A percentile compares a stretch with the other conserved stretches of the same genome.
Evolutionary conservation across 2,113 vertebrate species (phyloP).

Genomic region (Pyxicephalus adspersus): DNA sequence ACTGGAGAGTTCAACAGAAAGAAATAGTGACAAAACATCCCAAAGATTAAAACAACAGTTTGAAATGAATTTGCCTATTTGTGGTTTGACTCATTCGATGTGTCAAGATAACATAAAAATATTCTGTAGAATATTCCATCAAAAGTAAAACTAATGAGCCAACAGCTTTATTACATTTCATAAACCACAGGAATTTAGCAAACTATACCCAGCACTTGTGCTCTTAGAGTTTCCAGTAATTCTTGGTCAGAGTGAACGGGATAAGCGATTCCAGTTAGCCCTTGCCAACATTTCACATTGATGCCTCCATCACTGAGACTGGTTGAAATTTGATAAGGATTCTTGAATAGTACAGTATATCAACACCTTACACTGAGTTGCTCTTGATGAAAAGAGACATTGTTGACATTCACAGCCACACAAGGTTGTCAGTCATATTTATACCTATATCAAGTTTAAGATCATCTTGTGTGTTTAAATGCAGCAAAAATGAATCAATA

Average conservation of each 20-base stretch:
- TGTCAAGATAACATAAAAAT: no score
- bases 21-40: no score
- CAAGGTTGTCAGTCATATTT: background rate
- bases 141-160: background rate
- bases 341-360: slow-evolving; percentile 1
- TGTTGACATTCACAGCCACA: background rate
- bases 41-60: no score
- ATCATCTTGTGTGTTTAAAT: no score
- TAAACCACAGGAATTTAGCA: background rate
- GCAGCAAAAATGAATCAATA: no score
- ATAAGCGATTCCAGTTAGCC: background rate
- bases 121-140: background rate
- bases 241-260: background rate
- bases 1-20: no score
- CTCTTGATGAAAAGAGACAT: slow-evolving; percentile 6
- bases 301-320: background rate
- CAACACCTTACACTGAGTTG: background rate
- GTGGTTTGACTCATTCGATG: no score
- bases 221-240: background rate
- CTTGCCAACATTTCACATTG: background rate
- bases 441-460: no score
- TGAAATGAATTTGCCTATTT: no score
- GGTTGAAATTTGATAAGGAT: slow-evolving; percentile 1
- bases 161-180: background rate
- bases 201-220: background rate